phyloP scores from a whole-genome alignment of 2,797 vertebrate species.

The Falco biarmicus region DNA sequence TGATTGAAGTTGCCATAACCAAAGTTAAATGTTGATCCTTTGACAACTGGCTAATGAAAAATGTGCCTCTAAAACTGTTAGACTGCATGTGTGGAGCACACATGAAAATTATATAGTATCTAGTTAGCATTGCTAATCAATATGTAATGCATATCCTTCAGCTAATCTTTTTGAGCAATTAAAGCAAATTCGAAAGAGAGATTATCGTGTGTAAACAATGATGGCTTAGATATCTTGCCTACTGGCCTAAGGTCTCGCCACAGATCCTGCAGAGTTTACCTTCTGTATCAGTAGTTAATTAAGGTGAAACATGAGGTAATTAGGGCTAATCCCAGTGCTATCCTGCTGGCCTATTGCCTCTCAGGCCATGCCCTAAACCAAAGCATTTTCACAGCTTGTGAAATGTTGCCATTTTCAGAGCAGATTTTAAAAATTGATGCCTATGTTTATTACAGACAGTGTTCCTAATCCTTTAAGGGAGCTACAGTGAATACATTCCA shows the following conservation, averaged over 20 bases:
- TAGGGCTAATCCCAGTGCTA: constrained; percentile 79
- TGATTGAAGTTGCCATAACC: constrained; percentile 23
- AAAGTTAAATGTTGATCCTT: constrained; percentile 46
- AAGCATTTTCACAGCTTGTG: constrained; percentile 64
- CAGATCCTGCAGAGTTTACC: constrained; percentile 78
- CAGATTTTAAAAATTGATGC: constrained; percentile 64
- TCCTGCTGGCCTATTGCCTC: constrained; percentile 79
- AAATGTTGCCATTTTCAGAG: constrained; percentile 54
- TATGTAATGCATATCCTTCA: constrained; percentile 45
- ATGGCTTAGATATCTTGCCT: constrained; percentile 71
- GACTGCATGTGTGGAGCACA: not conserved
- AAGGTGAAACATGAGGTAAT: constrained; percentile 86
- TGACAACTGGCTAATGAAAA: not conserved
- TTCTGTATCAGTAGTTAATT: constrained; percentile 85
- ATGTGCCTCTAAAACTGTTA: not conserved
- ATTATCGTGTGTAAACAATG: constrained; percentile 82
- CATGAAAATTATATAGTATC: constrained; percentile 5
- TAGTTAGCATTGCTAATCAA: constrained; percentile 66
- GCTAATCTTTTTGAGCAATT: constrained; percentile 78
- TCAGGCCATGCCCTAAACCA: constrained; percentile 65
- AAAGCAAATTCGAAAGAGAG: constrained; percentile 78
- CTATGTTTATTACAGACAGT: constrained; percentile 35
- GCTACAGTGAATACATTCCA: not conserved
- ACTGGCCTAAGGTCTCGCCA: constrained; percentile 72
- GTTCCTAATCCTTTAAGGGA: constrained; percentile 48